These are phyloP conservation scores for Hystrix cristata DNA, from an alignment of 2,113 vertebrate genomes.

Conservation along the genomic window DNA sequence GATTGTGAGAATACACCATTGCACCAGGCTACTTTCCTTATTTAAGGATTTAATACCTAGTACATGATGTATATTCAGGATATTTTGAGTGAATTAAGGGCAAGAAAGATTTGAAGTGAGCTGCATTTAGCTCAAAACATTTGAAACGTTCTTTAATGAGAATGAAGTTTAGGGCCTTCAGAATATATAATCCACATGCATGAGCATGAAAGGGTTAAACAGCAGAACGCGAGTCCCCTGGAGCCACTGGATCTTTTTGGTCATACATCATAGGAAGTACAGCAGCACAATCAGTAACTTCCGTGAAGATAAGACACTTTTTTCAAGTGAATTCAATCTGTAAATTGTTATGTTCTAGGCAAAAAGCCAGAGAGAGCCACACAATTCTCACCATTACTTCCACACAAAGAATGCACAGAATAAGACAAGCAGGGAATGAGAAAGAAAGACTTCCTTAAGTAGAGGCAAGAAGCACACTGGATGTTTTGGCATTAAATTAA, in stretches of 20 bases:
- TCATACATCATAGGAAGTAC: neutral
- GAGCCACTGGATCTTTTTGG: neutral
- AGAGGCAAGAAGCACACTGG: neutral
- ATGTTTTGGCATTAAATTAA: neutral
- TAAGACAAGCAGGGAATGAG: neutral
- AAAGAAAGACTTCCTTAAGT: neutral
- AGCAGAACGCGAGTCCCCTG: neutral
- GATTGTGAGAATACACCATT: neutral
- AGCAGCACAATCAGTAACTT: slow-evolving; percentile 35
- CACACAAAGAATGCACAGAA: neutral
- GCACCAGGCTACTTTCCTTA: neutral
- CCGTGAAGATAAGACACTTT: slow-evolving; percentile 31
- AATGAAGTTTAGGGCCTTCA: neutral
- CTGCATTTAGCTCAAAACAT: neutral
- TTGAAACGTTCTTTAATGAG: neutral
- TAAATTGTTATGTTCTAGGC: slow-evolving; percentile 58
- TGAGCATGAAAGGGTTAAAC: slow-evolving; percentile 7
- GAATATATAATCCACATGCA: neutral
- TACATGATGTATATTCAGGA: neutral
- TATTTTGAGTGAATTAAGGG: neutral
- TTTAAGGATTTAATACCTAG: neutral
- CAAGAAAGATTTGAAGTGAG: neutral
- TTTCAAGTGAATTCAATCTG: slow-evolving; percentile 55
- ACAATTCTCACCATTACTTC: slow-evolving; percentile 37
- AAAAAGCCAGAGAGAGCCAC: neutral